Base-by-base conservation (phyloP, 2,888 invertebrate genomes). In the Vanessa cardui region DNA sequence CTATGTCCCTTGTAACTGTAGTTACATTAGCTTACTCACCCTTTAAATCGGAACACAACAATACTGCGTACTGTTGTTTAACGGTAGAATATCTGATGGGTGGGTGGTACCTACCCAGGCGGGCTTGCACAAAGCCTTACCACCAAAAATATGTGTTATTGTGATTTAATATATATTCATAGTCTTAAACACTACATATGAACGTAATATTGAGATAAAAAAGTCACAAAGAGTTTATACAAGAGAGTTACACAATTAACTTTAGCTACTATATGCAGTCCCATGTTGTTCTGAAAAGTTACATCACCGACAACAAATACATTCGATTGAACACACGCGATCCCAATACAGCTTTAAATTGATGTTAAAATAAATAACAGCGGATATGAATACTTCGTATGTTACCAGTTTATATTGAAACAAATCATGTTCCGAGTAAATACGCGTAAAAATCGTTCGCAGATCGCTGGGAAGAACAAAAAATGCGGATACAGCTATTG, bases 401-500 rank as follows among this genome's bases (percentile, higher is more conserved):
- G 64, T 61, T 61, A 52, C 56, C 69, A 70, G 68, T 73, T 75
- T 71, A 74, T 71, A 69, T 67, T 46, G 66, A 61, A 69, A 72
- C 67, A 69, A 68, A 70, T 71, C 68, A 66, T 71, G 69, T 67
- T 66, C 63, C 33, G 58, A 52, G 64, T 71, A 64, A 69, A 69
- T 69, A 69, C 69, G 71, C 66, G 73, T 65, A 68, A 73, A 72
- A 73, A 68, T 66, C 69, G 74, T 73, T 73, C 70, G 62, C 72
- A 70, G 71, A 75, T 69, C 71, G 73, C 62, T 69, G 63, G 58
- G 64, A 67, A 69, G 69, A 74, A 73, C 66, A 73, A 71, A 73
- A 69, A 68, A 62, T 64, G 58, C 76, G 73, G 66, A 58, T 78
- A 78, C 75, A 72, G 74, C 75, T 68, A 71, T 72, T 77, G 79